Percentiles rank a stretch among this genome's conserved stretches.
phyloP scores from a whole-genome alignment of 1,140 invertebrate genomes.

The Eciton burchellii region DNA sequence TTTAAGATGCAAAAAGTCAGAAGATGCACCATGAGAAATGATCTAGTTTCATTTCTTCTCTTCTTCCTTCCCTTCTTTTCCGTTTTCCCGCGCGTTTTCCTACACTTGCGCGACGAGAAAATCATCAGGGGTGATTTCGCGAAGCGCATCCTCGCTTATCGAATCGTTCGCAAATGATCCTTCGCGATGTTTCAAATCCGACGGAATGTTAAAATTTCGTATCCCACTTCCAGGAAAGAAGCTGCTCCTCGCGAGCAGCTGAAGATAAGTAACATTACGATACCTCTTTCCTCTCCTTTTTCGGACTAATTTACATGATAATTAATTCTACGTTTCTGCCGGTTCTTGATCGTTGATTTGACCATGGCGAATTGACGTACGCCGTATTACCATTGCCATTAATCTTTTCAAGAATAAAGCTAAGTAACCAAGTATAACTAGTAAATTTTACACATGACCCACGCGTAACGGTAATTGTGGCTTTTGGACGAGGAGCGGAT shows the following conservation, averaged over 20 bases:
- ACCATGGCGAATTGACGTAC: no score
- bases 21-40: not conserved
- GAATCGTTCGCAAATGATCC: not conserved
- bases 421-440: not conserved
- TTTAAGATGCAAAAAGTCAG: constrained; percentile 31
- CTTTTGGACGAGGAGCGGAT: not conserved
- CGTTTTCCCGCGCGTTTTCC: no score
- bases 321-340: no score
- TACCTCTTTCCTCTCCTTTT: no score
- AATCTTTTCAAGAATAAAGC: not conserved
- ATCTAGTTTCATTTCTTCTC: constrained; percentile 26
- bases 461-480: constrained; percentile 23
- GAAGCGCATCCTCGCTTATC: constrained; percentile 1
- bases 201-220: not conserved
- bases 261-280: no score
- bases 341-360: no score
- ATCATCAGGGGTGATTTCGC: not conserved
- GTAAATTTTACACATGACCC: not conserved
- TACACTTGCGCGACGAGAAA: not conserved
- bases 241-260: not conserved
- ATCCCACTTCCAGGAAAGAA: no score
- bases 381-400: no score
- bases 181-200: not conserved
- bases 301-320: no score
- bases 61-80: no score